Conservation (phyloP, 2,797 vertebrate species). For the Sebastes oblongus region DNA sequence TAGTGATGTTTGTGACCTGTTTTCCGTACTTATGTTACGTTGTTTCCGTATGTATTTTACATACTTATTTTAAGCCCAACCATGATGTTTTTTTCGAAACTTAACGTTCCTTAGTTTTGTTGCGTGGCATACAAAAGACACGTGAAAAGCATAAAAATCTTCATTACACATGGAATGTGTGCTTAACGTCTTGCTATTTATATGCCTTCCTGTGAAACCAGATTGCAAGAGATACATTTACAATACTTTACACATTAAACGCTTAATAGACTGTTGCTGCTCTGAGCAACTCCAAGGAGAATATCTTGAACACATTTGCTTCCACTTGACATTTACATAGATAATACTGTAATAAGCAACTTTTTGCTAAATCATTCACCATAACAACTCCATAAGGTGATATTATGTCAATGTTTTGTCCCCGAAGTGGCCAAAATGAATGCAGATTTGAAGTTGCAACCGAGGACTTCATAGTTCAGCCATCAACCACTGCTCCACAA, state of each 20-base stretch:
- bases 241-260: not conserved
- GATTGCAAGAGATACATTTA: not conserved
- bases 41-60: too few species aligned
- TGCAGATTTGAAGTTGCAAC: not conserved
- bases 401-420: not conserved
- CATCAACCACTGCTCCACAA: not conserved
- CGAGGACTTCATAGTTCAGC: not conserved
- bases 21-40: too few species aligned
- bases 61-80: too few species aligned
- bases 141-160: too few species aligned
- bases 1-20: too few species aligned
- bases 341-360: not conserved
- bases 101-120: too few species aligned
- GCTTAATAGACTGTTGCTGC: not conserved
- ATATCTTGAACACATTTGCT: not conserved
- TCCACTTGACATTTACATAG: not conserved
- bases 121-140: too few species aligned
- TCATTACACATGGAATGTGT: too few species aligned
- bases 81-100: too few species aligned
- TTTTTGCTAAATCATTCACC: not conserved
- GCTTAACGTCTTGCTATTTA: too few species aligned
- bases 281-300: not conserved
- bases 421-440: not conserved
- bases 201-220: too few species aligned
- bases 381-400: too few species aligned